phyloP scores from a whole-genome alignment of 1,140 invertebrate genomes.

The Camponotus floridanus region DNA sequence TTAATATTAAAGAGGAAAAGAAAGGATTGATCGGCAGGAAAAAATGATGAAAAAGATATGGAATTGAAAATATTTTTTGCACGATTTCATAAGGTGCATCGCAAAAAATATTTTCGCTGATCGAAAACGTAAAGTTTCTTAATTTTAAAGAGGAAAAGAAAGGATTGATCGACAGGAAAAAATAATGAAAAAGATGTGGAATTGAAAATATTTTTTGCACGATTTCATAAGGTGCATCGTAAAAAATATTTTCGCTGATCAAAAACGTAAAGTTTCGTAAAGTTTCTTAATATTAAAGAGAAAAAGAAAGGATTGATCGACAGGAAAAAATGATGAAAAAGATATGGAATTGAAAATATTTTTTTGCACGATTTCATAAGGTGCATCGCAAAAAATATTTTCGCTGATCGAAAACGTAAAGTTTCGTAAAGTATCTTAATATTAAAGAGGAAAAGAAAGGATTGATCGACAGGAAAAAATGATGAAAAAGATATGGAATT shows the following conservation, averaged over 20 bases:
- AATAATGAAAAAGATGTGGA: too few relatives aligned
- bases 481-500: neutral
- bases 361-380: neutral
- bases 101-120: neutral
- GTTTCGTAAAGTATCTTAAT: too few relatives aligned
- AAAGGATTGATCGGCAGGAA: neutral
- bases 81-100: neutral
- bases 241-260: constrained; percentile 2
- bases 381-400: neutral
- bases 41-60: neutral
- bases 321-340: too few relatives aligned
- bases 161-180: too few relatives aligned
- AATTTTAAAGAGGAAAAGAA: too few relatives aligned
- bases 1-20: too few relatives aligned
- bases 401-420: constrained; percentile 10
- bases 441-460: too few relatives aligned
- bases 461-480: too few relatives aligned
- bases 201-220: neutral
- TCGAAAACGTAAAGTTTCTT: too few relatives aligned
- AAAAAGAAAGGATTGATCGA: too few relatives aligned
- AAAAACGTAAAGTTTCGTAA: constrained; percentile 2
- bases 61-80: neutral
- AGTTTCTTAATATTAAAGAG: too few relatives aligned
- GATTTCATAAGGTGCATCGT: neutral
- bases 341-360: neutral